Evolutionary conservation across 2,888 invertebrate species (phyloP).

Genomic region (Neelides folsomi): DNA sequence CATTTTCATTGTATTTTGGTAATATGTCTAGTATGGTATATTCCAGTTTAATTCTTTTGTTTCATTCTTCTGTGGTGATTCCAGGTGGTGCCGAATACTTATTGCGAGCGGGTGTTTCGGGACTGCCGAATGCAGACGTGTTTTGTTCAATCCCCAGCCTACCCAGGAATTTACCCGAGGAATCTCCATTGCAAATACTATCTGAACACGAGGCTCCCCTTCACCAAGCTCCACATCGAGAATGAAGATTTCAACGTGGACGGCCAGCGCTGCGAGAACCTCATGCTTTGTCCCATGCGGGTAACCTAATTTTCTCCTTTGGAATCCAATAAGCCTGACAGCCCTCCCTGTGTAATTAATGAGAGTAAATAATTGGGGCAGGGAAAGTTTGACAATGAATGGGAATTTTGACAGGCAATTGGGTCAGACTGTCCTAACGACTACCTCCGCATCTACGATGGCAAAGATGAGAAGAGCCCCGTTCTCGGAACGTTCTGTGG

Average conservation of each 20-base stretch:
- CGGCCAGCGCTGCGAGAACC: slow-evolving; percentile 83
- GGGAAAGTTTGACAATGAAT: too few species aligned
- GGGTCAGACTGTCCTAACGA: slow-evolving; percentile 75
- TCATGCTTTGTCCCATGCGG: slow-evolving; percentile 82
- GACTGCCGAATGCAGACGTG: slow-evolving; percentile 68
- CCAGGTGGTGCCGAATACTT: slow-evolving; percentile 62
- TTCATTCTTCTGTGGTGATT: not conserved
- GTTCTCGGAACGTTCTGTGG: slow-evolving; percentile 84
- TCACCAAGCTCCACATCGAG: slow-evolving; percentile 80
- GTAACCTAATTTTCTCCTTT: too few species aligned
- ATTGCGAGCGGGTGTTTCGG: slow-evolving; percentile 49
- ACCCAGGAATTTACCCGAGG: slow-evolving; percentile 80
- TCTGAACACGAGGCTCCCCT: slow-evolving; percentile 72
- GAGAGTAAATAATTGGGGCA: slow-evolving; percentile 8
- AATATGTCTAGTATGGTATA: too few species aligned
- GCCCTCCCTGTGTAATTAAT: slow-evolving; percentile 10
- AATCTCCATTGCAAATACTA: slow-evolving; percentile 82
- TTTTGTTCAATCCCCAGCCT: slow-evolving; percentile 85
- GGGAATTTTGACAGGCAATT: slow-evolving; percentile 25
- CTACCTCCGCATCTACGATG: slow-evolving; percentile 78
- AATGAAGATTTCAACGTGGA: slow-evolving; percentile 89
- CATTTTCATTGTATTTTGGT: too few species aligned
- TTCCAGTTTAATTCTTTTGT: too few species aligned
- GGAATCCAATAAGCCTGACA: slow-evolving; percentile 68
- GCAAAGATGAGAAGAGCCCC: slow-evolving; percentile 70